phyloP scores from a whole-genome alignment of 2,797 vertebrate species.

The Mareca penelope region DNA sequence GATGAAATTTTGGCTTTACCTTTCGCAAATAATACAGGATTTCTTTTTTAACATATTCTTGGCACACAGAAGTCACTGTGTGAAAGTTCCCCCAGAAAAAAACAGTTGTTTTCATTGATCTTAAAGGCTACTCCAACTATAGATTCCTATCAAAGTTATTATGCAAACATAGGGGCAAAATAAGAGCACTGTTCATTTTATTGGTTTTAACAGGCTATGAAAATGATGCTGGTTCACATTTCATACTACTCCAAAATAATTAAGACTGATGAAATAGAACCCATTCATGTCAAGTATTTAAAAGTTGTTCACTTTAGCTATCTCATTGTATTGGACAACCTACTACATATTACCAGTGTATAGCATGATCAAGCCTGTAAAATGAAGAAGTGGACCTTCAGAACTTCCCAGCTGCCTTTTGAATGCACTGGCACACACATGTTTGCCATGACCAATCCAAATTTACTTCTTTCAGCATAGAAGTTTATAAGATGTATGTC shows the following conservation, averaged over 20 bases:
- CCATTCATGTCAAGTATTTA: neutral
- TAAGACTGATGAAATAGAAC: neutral
- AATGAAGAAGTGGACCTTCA: neutral
- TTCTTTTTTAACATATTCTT: neutral
- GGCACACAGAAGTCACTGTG: neutral
- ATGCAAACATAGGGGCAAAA: neutral
- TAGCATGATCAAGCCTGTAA: neutral
- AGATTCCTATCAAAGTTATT: neutral
- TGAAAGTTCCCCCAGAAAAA: neutral
- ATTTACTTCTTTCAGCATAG: neutral
- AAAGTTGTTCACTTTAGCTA: neutral
- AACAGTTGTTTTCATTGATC: neutral
- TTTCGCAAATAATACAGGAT: slow-evolving; percentile 1
- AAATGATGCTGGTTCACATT: neutral
- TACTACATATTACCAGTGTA: neutral
- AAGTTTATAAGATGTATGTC: neutral
- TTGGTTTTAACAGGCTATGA: neutral
- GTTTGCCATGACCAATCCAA: neutral
- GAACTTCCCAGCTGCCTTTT: neutral
- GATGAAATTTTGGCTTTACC: slow-evolving; percentile 14
- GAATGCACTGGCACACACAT: neutral
- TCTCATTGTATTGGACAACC: neutral
- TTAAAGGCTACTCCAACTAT: neutral
- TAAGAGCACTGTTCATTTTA: neutral
- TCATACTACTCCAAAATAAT: neutral